A percentile compares a stretch with the other conserved stretches of the same genome.
phyloP scores from a whole-genome alignment of 1,140 invertebrate species.

The Neotoxoptera formosana region DNA sequence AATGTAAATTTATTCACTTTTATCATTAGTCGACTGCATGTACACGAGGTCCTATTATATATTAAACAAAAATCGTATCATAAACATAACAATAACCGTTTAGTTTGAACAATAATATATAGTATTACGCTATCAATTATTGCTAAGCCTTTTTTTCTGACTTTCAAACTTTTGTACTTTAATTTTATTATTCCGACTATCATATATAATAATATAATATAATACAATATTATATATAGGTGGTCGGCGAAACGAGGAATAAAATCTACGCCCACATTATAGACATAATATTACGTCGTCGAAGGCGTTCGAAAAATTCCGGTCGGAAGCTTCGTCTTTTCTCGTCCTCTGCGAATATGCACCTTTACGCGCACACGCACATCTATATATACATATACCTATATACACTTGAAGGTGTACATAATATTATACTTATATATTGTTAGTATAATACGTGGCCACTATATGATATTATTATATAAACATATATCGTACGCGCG shows the following conservation, averaged over 20 bases:
- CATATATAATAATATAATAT: too few species aligned
- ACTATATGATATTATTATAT: background rate
- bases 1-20: background rate
- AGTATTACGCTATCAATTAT: too few species aligned
- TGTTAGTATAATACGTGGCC: background rate
- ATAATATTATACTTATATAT: background rate
- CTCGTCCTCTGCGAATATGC: background rate
- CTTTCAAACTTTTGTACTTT: background rate
- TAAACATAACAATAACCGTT: too few species aligned
- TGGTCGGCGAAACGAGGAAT: background rate
- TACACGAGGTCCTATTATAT: too few species aligned
- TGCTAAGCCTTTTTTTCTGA: too few species aligned
- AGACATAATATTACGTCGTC: background rate
- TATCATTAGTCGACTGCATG: too few species aligned
- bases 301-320: background rate
- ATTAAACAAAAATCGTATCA: too few species aligned
- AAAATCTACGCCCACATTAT: background rate
- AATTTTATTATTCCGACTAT: background rate
- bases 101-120: too few species aligned
- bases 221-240: background rate
- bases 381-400: background rate
- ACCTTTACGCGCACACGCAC: background rate
- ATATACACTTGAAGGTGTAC: background rate
- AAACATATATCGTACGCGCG: background rate
- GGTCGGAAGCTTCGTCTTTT: background rate